Conservation (phyloP, 2,888 invertebrate species). For the Brassicogethes aeneus region DNA sequence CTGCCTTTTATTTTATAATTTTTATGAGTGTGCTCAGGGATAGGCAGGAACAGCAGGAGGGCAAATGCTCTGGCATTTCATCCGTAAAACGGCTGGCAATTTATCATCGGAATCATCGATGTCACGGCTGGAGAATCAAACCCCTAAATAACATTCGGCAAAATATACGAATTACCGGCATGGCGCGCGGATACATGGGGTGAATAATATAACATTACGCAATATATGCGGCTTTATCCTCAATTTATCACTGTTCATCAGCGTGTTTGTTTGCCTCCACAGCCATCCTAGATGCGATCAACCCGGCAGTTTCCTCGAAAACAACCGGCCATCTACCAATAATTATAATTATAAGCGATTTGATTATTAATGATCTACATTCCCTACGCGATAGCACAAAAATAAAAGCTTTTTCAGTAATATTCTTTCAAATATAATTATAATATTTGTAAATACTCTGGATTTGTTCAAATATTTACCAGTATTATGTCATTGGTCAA, state of each 20-base stretch:
- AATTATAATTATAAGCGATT: no score
- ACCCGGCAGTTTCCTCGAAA: no score
- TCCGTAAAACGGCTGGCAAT: background rate
- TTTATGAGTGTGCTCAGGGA: background rate
- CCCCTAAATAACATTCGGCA: background rate
- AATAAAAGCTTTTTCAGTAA: no score
- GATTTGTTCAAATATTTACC: no score
- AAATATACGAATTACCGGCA: no score
- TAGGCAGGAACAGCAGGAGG: background rate
- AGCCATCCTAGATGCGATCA: background rate
- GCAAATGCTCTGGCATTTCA: background rate
- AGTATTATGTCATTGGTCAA: no score
- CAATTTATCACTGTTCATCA: background rate
- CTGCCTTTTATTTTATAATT: background rate
- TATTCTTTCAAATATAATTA: no score
- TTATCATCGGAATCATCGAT: background rate
- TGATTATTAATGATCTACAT: no score
- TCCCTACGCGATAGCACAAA: no score
- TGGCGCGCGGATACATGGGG: no score
- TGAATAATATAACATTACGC: constrained; percentile 2
- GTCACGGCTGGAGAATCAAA: background rate
- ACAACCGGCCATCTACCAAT: no score
- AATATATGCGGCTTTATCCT: background rate
- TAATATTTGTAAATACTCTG: no score
- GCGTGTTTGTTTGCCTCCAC: background rate